Evolutionary conservation across 2,113 vertebrate species (phyloP), one percentile per base, ranked within the genome.

Genomic region (Gasterosteus nipponicus): DNA sequence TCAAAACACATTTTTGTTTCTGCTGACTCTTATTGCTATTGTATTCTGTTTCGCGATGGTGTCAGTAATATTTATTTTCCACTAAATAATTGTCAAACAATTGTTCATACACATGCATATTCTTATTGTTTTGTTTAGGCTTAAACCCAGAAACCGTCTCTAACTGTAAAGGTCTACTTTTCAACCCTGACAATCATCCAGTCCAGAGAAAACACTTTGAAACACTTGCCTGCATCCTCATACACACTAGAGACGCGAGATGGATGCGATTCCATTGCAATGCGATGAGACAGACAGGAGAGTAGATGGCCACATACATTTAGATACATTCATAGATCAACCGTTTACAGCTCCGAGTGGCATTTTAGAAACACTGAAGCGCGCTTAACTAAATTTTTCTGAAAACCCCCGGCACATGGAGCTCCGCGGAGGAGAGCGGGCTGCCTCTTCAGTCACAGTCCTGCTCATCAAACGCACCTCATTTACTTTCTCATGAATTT

Each of bases 401-500:
- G 44, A 41, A 51, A 75, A n/a, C 5, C n/a, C 16, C 51, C 19
- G 71, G 11, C 12, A 26, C 26, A 64, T 19, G 1, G 26, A 61
- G 71, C 0, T 31, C 29, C 60, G 58, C 44, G 19, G 77, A 64
- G 57, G 14, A 62, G 64, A 8, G 39, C 38, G n/a, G 29, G 68
- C 73, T 42, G 35, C 44, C n/a, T n/a, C 69, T 69, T 58, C 49
- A 41, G 16, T 42, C 26, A 63, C 0, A 11, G 42, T 31, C 3
- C 1, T 1, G 26, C 26, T 54, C 2, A 41, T 61, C 18, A 59
- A 54, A 59, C 1, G 1, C 75, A 77, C 65, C 62, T 69, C 47
- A 67, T 81, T 66, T 15, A 14, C 58, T 49, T 18, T 58, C 63
- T 54, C 44, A 70, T 62, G 60, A 68, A 65, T 64, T 29, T 59